phyloP scores from a whole-genome alignment of 2,113 vertebrate species.

The Carassius carassius region DNA sequence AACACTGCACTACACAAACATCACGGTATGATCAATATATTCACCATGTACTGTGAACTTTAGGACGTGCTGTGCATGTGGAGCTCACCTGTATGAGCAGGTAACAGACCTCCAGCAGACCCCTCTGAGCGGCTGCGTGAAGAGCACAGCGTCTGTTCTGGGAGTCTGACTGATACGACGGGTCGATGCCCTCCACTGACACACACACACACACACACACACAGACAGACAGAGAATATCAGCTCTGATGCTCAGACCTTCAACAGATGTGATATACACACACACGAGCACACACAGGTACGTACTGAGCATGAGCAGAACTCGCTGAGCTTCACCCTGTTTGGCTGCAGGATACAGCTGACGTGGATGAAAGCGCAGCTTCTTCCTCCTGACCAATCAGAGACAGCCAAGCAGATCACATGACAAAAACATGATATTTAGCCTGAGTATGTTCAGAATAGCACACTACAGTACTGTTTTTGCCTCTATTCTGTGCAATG shows the following conservation, averaged over 20 bases:
- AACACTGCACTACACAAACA: too few relatives aligned
- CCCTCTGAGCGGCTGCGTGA: conserved; percentile 87
- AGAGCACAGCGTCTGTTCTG: conserved; percentile 87
- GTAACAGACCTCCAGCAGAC: conserved; percentile 86
- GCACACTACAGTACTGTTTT: background rate
- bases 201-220: conserved; percentile 4
- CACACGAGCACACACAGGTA: conserved; percentile 45
- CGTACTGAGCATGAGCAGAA: conserved; percentile 91
- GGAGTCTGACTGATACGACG: conserved; percentile 85
- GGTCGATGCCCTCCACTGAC: conserved; percentile 88
- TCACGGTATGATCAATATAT: too few relatives aligned
- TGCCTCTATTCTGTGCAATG: background rate
- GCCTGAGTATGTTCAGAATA: background rate
- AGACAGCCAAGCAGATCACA: conserved; percentile 1
- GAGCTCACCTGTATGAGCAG: conserved; percentile 83
- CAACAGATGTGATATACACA: background rate
- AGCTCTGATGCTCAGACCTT: background rate
- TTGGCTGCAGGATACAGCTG: conserved; percentile 89
- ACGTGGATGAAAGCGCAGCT: conserved; percentile 89
- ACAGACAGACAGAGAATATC: background rate
- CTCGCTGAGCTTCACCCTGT: conserved; percentile 87
- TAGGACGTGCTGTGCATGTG: too few relatives aligned
- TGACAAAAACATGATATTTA: conserved; percentile 30
- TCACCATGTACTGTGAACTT: too few relatives aligned
- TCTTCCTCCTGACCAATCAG: conserved; percentile 81